phyloP scores from a whole-genome alignment of 1,140 invertebrate genomes.

The Holotrichia oblita region DNA sequence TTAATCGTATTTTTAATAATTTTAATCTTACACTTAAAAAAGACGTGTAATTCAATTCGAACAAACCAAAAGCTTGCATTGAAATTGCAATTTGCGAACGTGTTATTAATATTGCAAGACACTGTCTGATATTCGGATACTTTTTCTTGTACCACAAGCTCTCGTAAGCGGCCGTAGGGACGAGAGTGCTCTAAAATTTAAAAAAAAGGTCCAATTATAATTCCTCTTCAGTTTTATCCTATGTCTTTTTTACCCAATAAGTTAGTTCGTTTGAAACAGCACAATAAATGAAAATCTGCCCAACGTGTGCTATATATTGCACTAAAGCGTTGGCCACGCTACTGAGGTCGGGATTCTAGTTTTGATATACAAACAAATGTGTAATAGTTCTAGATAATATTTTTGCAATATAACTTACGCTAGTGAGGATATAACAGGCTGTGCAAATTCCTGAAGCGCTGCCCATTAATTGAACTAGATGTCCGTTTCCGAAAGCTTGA shows the following conservation, averaged over 20 bases:
- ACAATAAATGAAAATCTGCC: background rate
- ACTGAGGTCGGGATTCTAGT: background rate
- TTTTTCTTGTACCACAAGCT: background rate
- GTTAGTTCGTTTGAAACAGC: background rate
- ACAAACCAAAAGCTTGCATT: background rate
- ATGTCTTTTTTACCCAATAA: background rate
- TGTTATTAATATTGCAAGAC: background rate
- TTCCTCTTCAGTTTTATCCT: too few relatives aligned
- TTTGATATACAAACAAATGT: background rate
- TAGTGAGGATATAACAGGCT: background rate
- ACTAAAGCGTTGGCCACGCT: background rate
- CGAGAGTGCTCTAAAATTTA: background rate
- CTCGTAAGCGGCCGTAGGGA: background rate
- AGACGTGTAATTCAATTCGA: background rate
- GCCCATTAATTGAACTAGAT: background rate
- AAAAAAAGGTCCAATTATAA: too few relatives aligned
- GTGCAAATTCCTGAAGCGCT: background rate
- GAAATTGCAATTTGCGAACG: background rate
- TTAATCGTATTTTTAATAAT: too few relatives aligned
- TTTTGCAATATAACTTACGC: background rate
- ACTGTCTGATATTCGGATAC: background rate
- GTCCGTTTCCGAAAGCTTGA: background rate
- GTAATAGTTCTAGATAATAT: background rate
- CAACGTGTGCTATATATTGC: background rate
- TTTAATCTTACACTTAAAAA: background rate